These are phyloP conservation scores for Pinna nobilis DNA, from an alignment of 1,140 invertebrate genomes.

Conservation along the genomic window DNA sequence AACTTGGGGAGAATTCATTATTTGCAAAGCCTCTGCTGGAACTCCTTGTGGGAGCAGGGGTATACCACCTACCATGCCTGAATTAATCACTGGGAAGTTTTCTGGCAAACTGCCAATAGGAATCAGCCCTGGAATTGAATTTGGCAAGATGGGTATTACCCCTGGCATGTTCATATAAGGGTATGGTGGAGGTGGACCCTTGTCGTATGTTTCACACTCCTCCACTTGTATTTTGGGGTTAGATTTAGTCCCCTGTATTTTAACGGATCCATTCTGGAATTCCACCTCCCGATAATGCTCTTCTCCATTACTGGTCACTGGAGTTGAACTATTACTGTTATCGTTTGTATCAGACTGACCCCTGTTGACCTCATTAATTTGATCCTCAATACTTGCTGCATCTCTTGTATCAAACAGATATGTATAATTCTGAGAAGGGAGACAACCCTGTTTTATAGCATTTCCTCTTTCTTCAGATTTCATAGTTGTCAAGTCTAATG, in stretches of 20 bases:
- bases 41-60: not conserved
- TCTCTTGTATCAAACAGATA: conserved; percentile 11
- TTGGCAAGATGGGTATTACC: too few relatives aligned
- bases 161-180: not conserved
- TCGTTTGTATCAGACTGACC: not conserved
- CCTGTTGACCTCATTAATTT: not conserved
- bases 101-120: not conserved
- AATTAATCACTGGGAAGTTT: not conserved
- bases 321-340: not conserved
- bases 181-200: conserved; percentile 8
- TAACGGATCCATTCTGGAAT: conserved; percentile 29
- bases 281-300: conserved; percentile 15
- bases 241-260: conserved; percentile 30
- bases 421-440: not conserved
- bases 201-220: not conserved
- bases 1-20: conserved; percentile 17
- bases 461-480: not conserved
- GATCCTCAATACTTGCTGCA: conserved; percentile 11
- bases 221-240: conserved; percentile 20
- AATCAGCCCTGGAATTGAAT: too few relatives aligned
- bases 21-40: conserved; percentile 2
- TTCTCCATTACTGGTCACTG: not conserved
- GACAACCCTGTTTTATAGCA: not conserved
- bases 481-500: too few relatives aligned
- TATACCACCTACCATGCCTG: not conserved